Evolutionary conservation across 2,888 invertebrate species (phyloP).

Genomic region (Brachypterus glaber): DNA sequence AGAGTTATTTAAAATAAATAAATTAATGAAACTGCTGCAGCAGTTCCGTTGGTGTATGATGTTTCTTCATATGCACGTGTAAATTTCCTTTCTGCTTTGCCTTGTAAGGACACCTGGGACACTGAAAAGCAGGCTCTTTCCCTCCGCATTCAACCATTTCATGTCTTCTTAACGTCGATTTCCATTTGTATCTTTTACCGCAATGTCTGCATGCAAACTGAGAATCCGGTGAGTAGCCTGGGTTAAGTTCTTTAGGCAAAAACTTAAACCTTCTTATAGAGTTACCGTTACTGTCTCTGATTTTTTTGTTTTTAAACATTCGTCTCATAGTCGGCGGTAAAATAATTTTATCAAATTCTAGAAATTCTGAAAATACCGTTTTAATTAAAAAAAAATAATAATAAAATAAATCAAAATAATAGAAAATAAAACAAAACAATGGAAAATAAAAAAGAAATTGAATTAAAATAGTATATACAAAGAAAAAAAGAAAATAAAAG

Average conservation of each 20-base stretch:
- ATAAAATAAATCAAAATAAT: no score
- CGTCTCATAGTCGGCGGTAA: conserved; percentile 28
- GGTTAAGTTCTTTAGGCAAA: conserved; percentile 25
- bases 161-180: conserved; percentile 63
- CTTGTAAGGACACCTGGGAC: conserved; percentile 70
- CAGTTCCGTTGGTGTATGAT: conserved; percentile 54
- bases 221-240: conserved; percentile 43
- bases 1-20: no score
- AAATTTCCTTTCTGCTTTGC: conserved; percentile 76
- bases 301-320: conserved; percentile 20
- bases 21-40: no score
- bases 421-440: no score
- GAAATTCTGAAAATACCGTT: conserved; percentile 37
- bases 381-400: no score
- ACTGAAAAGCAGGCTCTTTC: conserved; percentile 72
- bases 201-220: conserved; percentile 75
- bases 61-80: conserved; percentile 70
- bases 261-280: conserved; percentile 27
- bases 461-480: no score
- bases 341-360: conserved; percentile 34
- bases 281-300: conserved; percentile 23
- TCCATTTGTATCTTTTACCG: conserved; percentile 80
- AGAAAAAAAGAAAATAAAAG: no score
- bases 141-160: conserved; percentile 73
- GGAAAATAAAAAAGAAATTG: no score